Evolutionary conservation across 2,113 vertebrate species (phyloP).

Genomic region (Serilophus lunatus): DNA sequence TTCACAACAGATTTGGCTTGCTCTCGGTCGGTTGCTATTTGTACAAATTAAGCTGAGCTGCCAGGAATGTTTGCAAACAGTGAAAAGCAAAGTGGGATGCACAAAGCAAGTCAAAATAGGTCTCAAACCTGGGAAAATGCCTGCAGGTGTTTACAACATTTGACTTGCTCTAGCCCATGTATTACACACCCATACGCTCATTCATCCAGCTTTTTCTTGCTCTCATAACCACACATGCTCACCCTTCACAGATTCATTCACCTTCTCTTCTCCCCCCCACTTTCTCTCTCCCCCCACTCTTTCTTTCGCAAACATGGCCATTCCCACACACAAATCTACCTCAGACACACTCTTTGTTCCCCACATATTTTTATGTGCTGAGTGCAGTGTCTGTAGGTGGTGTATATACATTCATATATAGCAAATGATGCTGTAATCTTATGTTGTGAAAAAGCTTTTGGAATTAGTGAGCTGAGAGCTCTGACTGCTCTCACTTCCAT

Average conservation of each 20-base stretch:
- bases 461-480: slow-evolving; percentile 18
- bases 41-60: slow-evolving; percentile 46
- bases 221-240: not conserved
- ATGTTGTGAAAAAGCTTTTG: slow-evolving; percentile 6
- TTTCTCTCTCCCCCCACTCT: not conserved
- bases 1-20: slow-evolving; percentile 48
- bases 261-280: not conserved
- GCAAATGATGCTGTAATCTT: slow-evolving; percentile 18
- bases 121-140: not conserved
- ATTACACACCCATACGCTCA: slow-evolving; percentile 25
- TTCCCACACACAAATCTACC: not conserved
- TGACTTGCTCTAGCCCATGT: slow-evolving; percentile 8
- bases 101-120: slow-evolving; percentile 42
- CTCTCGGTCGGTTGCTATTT: slow-evolving; percentile 47
- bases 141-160: slow-evolving; percentile 21
- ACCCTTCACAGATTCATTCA: slow-evolving; percentile 34
- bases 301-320: not conserved
- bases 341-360: not conserved
- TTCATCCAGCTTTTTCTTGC: slow-evolving; percentile 37
- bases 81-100: slow-evolving; percentile 44
- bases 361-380: not conserved
- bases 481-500: not conserved
- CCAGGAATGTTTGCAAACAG: slow-evolving; percentile 57
- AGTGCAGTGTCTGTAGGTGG: not conserved
- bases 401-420: not conserved